Percentiles rank a stretch among this genome's conserved stretches.
Conservation (phyloP, 2,113 vertebrate species). For the Nothobranchius kuhntae region DNA sequence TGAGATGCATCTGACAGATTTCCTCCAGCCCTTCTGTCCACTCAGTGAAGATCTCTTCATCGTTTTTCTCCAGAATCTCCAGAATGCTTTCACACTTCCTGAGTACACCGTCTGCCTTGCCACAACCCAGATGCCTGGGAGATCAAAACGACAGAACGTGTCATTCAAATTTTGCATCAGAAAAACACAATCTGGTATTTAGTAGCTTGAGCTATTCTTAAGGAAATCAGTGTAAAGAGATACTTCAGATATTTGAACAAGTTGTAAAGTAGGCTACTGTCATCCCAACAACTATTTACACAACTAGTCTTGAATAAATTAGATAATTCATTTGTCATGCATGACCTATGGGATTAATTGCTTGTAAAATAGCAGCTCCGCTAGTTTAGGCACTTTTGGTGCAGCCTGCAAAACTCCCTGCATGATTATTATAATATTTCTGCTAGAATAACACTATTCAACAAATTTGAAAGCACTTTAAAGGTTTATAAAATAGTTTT, state of each 20-base stretch:
- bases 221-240: neutral
- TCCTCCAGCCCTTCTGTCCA: conserved; percentile 73
- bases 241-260: neutral
- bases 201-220: too few relatives aligned
- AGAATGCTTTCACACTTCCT: conserved; percentile 77
- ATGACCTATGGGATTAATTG: too few relatives aligned
- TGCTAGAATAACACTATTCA: too few relatives aligned
- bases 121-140: conserved; percentile 65
- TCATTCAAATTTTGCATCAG: neutral
- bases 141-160: neutral
- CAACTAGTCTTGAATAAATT: too few relatives aligned
- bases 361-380: too few relatives aligned
- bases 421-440: too few relatives aligned
- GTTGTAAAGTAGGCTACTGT: neutral
- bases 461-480: too few relatives aligned
- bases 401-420: too few relatives aligned
- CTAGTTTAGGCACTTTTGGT: too few relatives aligned
- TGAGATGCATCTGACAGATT: conserved; percentile 72
- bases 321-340: too few relatives aligned
- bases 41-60: conserved; percentile 66
- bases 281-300: too few relatives aligned
- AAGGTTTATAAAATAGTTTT: too few relatives aligned
- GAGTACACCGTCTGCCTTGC: conserved; percentile 74
- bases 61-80: conserved; percentile 69
- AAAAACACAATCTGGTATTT: neutral